Evolutionary conservation across 2,888 invertebrate genomes (phyloP).

Genomic region (Caenorhabditis uteleia): DNA sequence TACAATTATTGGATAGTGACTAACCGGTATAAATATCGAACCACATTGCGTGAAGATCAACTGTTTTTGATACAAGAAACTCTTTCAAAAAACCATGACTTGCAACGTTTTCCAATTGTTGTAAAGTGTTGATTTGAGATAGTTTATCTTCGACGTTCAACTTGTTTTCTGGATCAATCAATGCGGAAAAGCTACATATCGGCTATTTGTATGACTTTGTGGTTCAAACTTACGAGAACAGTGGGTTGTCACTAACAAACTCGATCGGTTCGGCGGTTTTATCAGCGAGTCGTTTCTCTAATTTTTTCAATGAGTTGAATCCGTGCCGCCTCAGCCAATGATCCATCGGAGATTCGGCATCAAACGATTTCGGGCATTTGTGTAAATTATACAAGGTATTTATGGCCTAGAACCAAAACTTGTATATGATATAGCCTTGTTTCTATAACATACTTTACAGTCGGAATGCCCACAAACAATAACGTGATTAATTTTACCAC

Average conservation of each 20-base stretch:
- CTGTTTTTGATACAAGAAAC: slow-evolving; percentile 53
- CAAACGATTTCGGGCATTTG: slow-evolving; percentile 73
- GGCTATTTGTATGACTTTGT: background rate
- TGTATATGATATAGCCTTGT: background rate
- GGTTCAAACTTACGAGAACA: slow-evolving; percentile 78
- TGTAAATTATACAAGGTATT: slow-evolving; percentile 85
- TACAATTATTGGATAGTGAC: too few species aligned
- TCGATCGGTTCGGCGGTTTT: slow-evolving; percentile 81
- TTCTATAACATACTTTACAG: slow-evolving; percentile 79
- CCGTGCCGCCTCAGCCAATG: slow-evolving; percentile 83
- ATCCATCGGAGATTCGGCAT: slow-evolving; percentile 79
- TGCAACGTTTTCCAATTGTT: slow-evolving; percentile 66
- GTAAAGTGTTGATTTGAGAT: slow-evolving; percentile 74
- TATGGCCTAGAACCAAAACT: slow-evolving; percentile 78
- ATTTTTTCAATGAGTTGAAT: slow-evolving; percentile 42
- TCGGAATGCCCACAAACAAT: slow-evolving; percentile 96
- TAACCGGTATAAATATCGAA: slow-evolving; percentile 95
- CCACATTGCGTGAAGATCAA: slow-evolving; percentile 80
- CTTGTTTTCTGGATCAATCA: slow-evolving; percentile 86
- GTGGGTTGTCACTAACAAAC: slow-evolving; percentile 85
- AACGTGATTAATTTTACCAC: slow-evolving; percentile 88
- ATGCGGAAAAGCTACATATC: slow-evolving; percentile 80
- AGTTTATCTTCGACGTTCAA: slow-evolving; percentile 88
- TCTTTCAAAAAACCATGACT: slow-evolving; percentile 67
- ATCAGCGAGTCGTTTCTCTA: slow-evolving; percentile 75